phyloP scores from a whole-genome alignment of 92 coral and sea anemone genomes.

The Epizoanthus illoricatus region DNA sequence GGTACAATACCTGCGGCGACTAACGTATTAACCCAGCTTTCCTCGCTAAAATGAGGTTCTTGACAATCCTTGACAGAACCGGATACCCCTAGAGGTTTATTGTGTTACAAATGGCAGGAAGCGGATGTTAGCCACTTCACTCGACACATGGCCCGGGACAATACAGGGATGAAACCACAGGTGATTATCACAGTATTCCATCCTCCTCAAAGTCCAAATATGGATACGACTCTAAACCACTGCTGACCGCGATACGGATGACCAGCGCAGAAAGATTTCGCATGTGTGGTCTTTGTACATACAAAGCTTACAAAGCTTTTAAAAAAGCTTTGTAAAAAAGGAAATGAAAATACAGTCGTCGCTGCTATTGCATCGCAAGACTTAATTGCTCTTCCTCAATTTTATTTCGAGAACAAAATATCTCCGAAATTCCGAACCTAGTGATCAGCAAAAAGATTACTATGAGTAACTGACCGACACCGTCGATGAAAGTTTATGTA shows the following conservation, averaged over 20 bases:
- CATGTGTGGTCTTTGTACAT: no score
- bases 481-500: no score
- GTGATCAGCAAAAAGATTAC: no score
- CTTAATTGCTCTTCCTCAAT: no score
- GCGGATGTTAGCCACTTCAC: neutral
- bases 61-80: neutral
- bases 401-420: no score
- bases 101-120: conserved; percentile 1
- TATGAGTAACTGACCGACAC: no score
- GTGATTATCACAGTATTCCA: neutral
- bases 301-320: no score
- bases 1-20: neutral
- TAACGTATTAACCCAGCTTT: neutral
- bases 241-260: conserved; percentile 10
- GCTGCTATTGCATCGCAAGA: no score
- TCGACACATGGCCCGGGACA: conserved; percentile 1
- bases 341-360: no score
- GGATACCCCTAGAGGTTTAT: conserved; percentile 14
- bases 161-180: neutral
- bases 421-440: no score
- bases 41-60: neutral
- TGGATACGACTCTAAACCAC: neutral
- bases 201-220: neutral
- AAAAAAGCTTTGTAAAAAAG: no score
- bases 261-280: neutral